phyloP scores from a whole-genome alignment of 37 sponge, comb jelly and placozoan species.

The Hormiphora californensis region DNA sequence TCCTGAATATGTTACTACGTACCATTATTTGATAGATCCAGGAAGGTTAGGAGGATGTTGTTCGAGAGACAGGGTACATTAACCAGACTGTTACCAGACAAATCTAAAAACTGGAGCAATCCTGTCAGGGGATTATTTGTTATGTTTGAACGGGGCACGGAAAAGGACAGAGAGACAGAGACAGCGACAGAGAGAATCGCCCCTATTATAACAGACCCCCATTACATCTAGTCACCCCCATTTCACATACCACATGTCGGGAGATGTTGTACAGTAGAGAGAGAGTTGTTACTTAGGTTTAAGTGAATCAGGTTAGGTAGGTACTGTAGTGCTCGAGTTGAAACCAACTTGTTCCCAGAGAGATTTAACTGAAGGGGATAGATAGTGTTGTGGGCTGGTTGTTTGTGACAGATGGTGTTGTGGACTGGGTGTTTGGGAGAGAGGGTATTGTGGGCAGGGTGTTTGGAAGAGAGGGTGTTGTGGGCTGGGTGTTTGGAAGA shows the following conservation, averaged over 20 bases:
- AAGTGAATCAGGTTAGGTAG: background rate
- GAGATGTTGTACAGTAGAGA: conserved; percentile 12
- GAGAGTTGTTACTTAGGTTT: background rate
- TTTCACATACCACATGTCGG: conserved; percentile 14
- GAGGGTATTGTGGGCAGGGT: background rate
- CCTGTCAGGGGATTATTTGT: background rate
- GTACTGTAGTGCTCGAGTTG: conserved; percentile 34
- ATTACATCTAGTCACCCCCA: background rate
- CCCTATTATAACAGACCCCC: too few relatives aligned
- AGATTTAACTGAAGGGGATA: background rate
- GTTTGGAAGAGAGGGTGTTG: background rate
- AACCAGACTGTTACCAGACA: conserved; percentile 40
- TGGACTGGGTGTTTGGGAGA: background rate
- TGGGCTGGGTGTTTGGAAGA: background rate
- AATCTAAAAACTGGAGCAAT: background rate
- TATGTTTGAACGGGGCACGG: too few relatives aligned
- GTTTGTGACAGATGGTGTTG: background rate
- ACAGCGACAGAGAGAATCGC: too few relatives aligned
- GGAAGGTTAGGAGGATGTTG: conserved; percentile 35
- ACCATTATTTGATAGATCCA: conserved; percentile 37
- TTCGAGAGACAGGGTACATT: conserved; percentile 3
- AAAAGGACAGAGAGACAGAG: too few relatives aligned
- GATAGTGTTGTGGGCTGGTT: background rate
- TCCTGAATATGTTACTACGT: too few relatives aligned
- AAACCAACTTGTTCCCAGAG: conserved; percentile 25